Percentiles rank a stretch among this genome's conserved stretches.
phyloP scores from a whole-genome alignment of 2,888 invertebrate genomes.

The Sylvicola cinctus region DNA sequence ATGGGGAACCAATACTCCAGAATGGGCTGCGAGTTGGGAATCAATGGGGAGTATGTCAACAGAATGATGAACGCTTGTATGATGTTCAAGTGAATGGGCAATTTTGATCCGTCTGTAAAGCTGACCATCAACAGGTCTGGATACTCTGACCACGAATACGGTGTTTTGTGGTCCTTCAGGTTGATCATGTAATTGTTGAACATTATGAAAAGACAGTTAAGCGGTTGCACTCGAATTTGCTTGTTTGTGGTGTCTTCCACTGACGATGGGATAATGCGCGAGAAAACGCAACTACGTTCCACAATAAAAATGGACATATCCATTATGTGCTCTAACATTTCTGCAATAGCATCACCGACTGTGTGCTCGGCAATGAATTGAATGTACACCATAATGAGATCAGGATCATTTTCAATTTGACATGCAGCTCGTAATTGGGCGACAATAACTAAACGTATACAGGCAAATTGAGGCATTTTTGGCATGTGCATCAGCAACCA shows the following conservation, averaged over 20 bases:
- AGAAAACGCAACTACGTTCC: constrained; percentile 71
- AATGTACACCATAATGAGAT: constrained; percentile 53
- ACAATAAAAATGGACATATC: constrained; percentile 83
- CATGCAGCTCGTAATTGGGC: constrained; percentile 65
- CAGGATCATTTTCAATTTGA: constrained; percentile 75
- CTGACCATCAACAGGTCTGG: constrained; percentile 25
- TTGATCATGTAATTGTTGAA: constrained; percentile 56
- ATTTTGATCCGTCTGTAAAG: constrained; percentile 22
- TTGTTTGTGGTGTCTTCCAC: constrained; percentile 13
- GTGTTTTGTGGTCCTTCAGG: constrained; percentile 26
- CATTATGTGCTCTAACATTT: constrained; percentile 45
- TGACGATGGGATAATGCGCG: constrained; percentile 48
- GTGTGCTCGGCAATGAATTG: constrained; percentile 64
- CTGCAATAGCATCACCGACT: constrained; percentile 38
- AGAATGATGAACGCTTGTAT: constrained; percentile 71
- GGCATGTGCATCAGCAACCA: constrained; percentile 47
- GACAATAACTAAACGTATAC: constrained; percentile 46
- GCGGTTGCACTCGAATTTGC: constrained; percentile 30
- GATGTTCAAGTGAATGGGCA: constrained; percentile 26
- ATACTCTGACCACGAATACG: constrained; percentile 23
- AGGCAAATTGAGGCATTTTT: constrained; percentile 56
- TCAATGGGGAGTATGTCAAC: constrained; percentile 42
- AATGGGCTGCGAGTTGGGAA: constrained; percentile 27
- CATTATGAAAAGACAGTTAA: constrained; percentile 49
- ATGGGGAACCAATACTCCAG: constrained; percentile 76